Evolutionary conservation across 2,888 invertebrate species (phyloP).

Genomic region (Diogma glabrata): DNA sequence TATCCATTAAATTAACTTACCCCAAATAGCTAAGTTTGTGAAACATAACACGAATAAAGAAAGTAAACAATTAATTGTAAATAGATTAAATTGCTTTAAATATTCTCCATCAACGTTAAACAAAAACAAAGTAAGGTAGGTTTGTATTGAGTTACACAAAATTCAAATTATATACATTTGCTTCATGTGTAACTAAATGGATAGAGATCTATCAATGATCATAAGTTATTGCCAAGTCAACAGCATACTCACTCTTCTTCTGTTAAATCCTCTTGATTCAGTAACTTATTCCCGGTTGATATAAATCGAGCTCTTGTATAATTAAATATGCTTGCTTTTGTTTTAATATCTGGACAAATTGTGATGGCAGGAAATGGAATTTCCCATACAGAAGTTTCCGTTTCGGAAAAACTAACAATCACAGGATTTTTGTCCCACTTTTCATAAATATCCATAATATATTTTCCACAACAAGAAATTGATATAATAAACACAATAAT

Average conservation of each 20-base stretch:
- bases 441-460: conserved; percentile 52
- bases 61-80: too few relatives aligned
- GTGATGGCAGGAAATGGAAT: conserved; percentile 20
- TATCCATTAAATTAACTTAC: too few relatives aligned
- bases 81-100: too few relatives aligned
- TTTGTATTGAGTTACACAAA: neutral
- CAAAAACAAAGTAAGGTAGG: neutral
- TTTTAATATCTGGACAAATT: conserved; percentile 17
- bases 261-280: conserved; percentile 21
- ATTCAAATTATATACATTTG: too few relatives aligned
- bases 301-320: neutral
- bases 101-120: too few relatives aligned
- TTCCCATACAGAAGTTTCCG: conserved; percentile 37
- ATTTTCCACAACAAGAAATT: conserved; percentile 44
- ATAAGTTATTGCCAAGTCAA: conserved; percentile 38
- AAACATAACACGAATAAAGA: too few relatives aligned
- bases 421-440: conserved; percentile 63
- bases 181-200: too few relatives aligned
- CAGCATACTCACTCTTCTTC: conserved; percentile 24
- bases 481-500: conserved; percentile 46
- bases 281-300: too few relatives aligned
- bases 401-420: conserved; percentile 53
- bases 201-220: neutral
- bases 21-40: too few relatives aligned
- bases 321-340: neutral